Base-by-base conservation (phyloP, 2,888 invertebrate genomes). In the Crioceris asparagi region DNA sequence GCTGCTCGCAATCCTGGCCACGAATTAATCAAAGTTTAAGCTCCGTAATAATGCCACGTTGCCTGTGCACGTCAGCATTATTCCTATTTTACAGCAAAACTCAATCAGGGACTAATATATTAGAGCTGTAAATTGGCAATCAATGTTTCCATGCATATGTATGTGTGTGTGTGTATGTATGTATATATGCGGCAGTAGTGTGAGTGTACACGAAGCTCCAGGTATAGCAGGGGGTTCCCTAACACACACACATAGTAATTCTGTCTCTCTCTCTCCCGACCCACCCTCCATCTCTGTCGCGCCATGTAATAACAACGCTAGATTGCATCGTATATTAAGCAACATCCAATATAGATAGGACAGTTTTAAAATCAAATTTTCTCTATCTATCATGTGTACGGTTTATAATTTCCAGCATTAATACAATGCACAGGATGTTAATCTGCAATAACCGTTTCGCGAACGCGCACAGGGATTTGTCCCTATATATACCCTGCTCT, bases 71-170 rank as follows among this genome's bases (percentile, higher is more conserved):
- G 64, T 64, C 64, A 63, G 63, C 65, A 64, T 64, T 64, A 64
- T 64, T 64, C 62, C 64, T 64, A 62, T 66, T 66, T 65, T 64
- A 65, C 63, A 62, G 61, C 61, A 62, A 65, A 65, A 65, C 65
- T 66, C 66, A 65, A 66, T 66, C 65, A 66, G 60, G 59, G 62
- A 60, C 61, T 65, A 65, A 66, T 66, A 65, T 65, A 65, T 66
- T 66, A 65, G 62, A 64, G 64, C 62, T 65, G 65, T 64, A 65
- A 66, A 66, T 66, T 65, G 65, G 63, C 66, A 66, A 66, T 66
- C 66, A 65, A 65, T 65, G 65, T 65, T 65, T 62, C 61, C 62
- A 65, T 65, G 65, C 64, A 65, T 65, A 64, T 64, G 64, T 61
- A 65, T 64, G 61, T 57, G 53, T 51, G 48, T 37, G 38, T 38